Base-by-base conservation (phyloP, 2,113 vertebrate genomes). In the Podarcis raffonei region DNA sequence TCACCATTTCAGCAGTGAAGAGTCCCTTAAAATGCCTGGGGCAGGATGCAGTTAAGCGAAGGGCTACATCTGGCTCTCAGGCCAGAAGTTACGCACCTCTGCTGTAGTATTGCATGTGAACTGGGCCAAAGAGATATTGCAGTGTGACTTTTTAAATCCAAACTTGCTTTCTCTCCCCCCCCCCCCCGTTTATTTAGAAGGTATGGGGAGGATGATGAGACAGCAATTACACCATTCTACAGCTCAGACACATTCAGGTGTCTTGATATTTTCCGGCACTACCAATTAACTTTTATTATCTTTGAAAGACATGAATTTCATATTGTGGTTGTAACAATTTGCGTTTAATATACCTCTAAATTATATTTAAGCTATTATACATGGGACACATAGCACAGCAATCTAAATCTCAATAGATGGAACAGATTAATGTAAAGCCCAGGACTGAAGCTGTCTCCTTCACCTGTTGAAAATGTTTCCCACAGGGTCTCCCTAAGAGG, bases 381-480 rank as follows among this genome's bases (percentile, higher is more conserved):
- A 83, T 78, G 30, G n/a, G 16, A 77, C 27, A 37, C 74, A 53
- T 53, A 78, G 6, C 79, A 68, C 37, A 78, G 53, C 27, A 72
- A 20, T 83, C 42, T 86, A 78, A 39, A 32, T 83, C 79, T 76
- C 76, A 42, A 8, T 53, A 62, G 72, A 81, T 91, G 78, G 72
- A 86, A 32, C 22, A 37, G 37, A 48, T 79, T 86, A 89, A 86
- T 48, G 80, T 71, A 88, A 86, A 78, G 66, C 59, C 74, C 16
- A 48, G 39, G 68, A 53, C 35, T 72, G 37, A 83, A 72, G 74
- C 85, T 85, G 76, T 59, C 68, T 89, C 57, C 25, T 53, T 53
- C 84, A 86, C 84, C 87, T 83, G 37, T 65, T 89, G 66, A 86
- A 76, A 91, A 83, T 57, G 27, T 86, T 89, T 89, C 74, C 80